Evolutionary conservation across 37 sponge, comb jelly and placozoan genomes (phyloP).

Genomic region (Cladorhizidae sp.): DNA sequence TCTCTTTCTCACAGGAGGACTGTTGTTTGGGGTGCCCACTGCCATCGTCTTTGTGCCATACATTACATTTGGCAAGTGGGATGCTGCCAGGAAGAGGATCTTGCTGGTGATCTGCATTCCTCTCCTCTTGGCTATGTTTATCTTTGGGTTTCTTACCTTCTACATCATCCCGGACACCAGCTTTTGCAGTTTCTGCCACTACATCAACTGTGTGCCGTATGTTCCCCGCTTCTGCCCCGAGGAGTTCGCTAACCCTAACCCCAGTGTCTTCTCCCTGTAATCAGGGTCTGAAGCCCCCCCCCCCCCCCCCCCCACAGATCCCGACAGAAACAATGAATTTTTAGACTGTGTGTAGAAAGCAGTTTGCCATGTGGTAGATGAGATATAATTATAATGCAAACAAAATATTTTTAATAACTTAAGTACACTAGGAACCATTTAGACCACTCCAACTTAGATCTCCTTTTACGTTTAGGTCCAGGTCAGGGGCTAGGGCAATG

Average conservation of each 20-base stretch:
- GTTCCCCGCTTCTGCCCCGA: conserved; percentile 62
- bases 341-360: too few relatives aligned
- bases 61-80: conserved; percentile 93
- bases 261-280: conserved; percentile 44
- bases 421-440: too few relatives aligned
- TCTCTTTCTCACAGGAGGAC: conserved; percentile 60
- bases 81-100: conserved; percentile 73
- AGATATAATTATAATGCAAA: too few relatives aligned
- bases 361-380: too few relatives aligned
- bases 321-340: too few relatives aligned
- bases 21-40: conserved; percentile 85
- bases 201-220: conserved; percentile 94
- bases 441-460: too few relatives aligned
- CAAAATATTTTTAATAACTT: too few relatives aligned
- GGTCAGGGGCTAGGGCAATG: too few relatives aligned
- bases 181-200: conserved; percentile 87
- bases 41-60: conserved; percentile 96
- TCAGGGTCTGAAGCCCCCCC: too few relatives aligned
- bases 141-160: conserved; percentile 82
- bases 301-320: too few relatives aligned
- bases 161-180: conserved; percentile 76
- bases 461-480: too few relatives aligned
- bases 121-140: conserved; percentile 63
- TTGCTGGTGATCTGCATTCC: conserved; percentile 80
- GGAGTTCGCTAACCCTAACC: conserved; percentile 61